Evolutionary conservation across 2,888 invertebrate genomes (phyloP).

Genomic region (Cephus pulcher): DNA sequence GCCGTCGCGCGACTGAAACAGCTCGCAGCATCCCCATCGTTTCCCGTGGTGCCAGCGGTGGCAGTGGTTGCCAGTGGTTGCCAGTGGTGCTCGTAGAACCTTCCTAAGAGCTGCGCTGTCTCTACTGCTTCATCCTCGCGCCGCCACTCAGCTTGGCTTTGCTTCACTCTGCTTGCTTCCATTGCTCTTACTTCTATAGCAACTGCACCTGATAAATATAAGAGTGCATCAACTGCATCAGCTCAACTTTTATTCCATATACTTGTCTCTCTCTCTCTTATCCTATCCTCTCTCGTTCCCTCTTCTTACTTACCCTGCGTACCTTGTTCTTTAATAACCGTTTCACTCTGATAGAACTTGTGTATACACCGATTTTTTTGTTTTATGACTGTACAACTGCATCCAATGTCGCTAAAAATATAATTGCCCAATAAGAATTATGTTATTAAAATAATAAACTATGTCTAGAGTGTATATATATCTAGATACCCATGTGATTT

Average conservation of each 20-base stretch:
- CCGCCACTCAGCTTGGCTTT: not conserved
- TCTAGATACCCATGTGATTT: too few species aligned
- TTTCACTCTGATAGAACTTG: too few species aligned
- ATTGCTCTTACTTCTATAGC: not conserved
- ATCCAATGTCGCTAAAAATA: too few species aligned
- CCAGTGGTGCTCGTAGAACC: not conserved
- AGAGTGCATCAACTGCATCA: too few species aligned
- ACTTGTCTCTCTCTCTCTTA: not conserved
- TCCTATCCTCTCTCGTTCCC: not conserved
- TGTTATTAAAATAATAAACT: too few species aligned
- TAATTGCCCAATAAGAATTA: too few species aligned
- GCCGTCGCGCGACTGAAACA: slow-evolving; percentile 61
- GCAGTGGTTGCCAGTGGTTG: too few species aligned
- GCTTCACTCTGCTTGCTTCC: not conserved
- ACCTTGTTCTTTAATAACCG: not conserved
- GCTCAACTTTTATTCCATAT: too few species aligned
- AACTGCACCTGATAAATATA: too few species aligned
- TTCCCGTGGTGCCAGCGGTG: slow-evolving; percentile 9
- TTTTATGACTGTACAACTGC: too few species aligned
- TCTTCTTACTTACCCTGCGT: not conserved
- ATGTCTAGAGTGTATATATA: too few species aligned
- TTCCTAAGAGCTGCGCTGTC: slow-evolving; percentile 5
- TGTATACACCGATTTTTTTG: too few species aligned
- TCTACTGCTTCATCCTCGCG: slow-evolving; percentile 10
- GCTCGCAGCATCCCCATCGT: slow-evolving; percentile 52